Base-by-base conservation (phyloP, 1,140 invertebrate genomes). In the Zaprionus africanus region DNA sequence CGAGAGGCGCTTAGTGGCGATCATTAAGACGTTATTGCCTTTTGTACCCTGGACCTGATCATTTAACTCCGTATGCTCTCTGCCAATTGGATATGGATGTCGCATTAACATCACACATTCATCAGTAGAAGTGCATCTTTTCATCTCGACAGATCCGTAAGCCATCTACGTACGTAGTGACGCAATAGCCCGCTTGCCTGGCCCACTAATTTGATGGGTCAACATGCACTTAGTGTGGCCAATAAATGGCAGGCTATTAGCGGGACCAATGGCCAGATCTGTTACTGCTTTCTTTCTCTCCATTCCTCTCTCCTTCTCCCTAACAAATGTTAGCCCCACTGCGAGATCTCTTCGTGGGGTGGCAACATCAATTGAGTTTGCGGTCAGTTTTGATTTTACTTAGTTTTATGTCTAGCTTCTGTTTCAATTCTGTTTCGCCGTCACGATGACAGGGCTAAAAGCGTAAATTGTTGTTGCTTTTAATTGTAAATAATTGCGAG, bases 401-500 rank as follows among this genome's bases (percentile, higher is more conserved):
- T 22, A 22, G 81, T 78, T 69, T 65, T 78, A 81, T 68, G 69
- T 63, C 74, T 78, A 81, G 82, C 69, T 71, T 60, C 53, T 36
- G 76, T 72, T 66, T 87, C 70, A 78, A 66, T 71, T 60, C 53
- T 36, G 76, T 72, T 66, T 87, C 70, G 80, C 73, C 76, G 63
- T 84, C 85, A 88, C 67, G 62, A 79, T 88, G 85, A 88, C 85
- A 71, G 34, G 71, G 69, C 85, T 78, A 74, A 87, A 82, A 82
- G 72, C 7, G 63, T 57, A 62, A 34, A 31, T 62, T 57, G 51
- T 31, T 73, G n/a, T 41, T 54, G 49, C 49, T 66, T 69, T 90
- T 90, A 90, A 90, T 90, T 90, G 86, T 65, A 31, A 71, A 64
- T 90, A 90, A 90, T 90, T 90, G 76, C 76, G 24, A 67, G 67